phyloP scores from a whole-genome alignment of 2,888 invertebrate species.

The Zygogramma bicolorata region DNA sequence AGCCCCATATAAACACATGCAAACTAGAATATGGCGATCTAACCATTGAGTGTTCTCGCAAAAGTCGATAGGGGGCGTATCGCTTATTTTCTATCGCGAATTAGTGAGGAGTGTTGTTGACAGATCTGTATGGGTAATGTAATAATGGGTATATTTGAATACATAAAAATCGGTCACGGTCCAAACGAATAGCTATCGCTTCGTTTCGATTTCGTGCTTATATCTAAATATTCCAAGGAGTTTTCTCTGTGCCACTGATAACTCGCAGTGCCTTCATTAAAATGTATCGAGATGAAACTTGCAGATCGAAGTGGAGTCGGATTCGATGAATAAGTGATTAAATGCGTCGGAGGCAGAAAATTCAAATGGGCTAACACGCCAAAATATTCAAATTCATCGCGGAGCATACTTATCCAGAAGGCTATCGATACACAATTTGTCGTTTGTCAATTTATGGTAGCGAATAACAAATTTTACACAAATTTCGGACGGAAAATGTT shows the following conservation, averaged over 20 bases:
- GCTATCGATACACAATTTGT: constrained; percentile 22
- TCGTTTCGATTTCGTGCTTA: too few species aligned
- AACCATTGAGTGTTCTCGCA: too few species aligned
- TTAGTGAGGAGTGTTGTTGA: too few species aligned
- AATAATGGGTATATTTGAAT: too few species aligned
- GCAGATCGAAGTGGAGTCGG: background rate
- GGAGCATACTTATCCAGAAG: constrained; percentile 23
- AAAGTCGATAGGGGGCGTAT: too few species aligned
- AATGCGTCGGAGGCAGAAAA: constrained; percentile 25
- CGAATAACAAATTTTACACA: constrained; percentile 23
- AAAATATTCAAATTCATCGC: constrained; percentile 22
- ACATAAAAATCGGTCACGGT: too few species aligned
- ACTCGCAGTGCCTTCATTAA: background rate
- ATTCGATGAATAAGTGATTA: constrained; percentile 20
- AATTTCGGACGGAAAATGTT: constrained; percentile 19
- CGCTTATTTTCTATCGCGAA: too few species aligned
- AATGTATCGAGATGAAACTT: background rate
- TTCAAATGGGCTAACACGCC: constrained; percentile 24
- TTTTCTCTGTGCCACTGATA: background rate
- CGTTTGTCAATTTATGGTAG: constrained; percentile 26
- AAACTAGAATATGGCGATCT: too few species aligned
- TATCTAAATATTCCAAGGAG: too few species aligned
- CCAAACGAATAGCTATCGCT: too few species aligned
- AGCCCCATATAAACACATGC: too few species aligned
- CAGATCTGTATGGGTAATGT: too few species aligned